Conservation (phyloP, 2,113 vertebrate genomes). For the Nothoprocta perdicaria region DNA sequence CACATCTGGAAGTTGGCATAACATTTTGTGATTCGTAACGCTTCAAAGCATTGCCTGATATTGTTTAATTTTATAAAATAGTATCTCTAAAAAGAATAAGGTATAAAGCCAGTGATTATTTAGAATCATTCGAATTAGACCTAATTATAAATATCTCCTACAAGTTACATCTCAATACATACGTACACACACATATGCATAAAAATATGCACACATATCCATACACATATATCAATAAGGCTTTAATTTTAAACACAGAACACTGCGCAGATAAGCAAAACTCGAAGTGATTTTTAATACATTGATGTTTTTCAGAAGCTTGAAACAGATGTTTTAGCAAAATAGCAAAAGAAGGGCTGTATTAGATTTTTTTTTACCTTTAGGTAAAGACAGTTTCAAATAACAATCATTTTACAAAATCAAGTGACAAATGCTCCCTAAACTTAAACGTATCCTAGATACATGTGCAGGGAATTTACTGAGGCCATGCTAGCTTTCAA, state of each 20-base stretch:
- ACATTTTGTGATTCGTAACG: slow-evolving; percentile 6
- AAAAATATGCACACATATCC: not conserved
- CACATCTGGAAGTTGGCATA: not conserved
- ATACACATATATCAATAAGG: not conserved
- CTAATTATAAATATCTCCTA: not conserved
- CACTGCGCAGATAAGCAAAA: slow-evolving; percentile 19
- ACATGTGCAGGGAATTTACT: not conserved
- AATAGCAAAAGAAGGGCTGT: not conserved
- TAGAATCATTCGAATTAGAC: slow-evolving; percentile 50
- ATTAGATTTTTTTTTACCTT: slow-evolving; percentile 5
- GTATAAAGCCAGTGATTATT: slow-evolving; percentile 66
- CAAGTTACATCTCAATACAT: not conserved
- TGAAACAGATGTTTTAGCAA: slow-evolving; percentile 34
- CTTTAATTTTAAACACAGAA: slow-evolving; percentile 38
- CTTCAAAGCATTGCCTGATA: slow-evolving; percentile 68
- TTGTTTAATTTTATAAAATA: slow-evolving; percentile 60
- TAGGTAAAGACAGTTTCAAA: not conserved
- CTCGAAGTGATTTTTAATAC: slow-evolving; percentile 47
- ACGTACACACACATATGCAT: not conserved
- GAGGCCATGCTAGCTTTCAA: not conserved
- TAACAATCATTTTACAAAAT: slow-evolving; percentile 49
- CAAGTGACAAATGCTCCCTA: not conserved
- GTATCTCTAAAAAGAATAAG: slow-evolving; percentile 35
- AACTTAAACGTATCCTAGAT: not conserved
- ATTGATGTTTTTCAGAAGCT: slow-evolving; percentile 39